These are phyloP conservation scores for Chaitophorus viminalis DNA, from an alignment of 2,888 invertebrate species.

Conservation along the genomic window DNA sequence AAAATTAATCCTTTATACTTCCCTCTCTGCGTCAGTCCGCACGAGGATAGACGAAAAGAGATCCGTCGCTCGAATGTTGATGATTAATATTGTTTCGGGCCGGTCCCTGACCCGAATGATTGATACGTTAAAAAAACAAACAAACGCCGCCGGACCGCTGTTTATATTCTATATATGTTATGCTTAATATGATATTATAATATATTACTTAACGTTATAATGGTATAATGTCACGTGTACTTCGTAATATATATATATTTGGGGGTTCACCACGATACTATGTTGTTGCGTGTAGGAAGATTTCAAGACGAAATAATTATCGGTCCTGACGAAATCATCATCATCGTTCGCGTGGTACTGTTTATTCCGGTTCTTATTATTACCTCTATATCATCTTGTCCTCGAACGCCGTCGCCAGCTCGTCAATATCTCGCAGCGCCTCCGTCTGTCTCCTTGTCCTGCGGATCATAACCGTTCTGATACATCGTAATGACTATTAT, in stretches of 20 bases:
- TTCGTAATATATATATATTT: too few species aligned
- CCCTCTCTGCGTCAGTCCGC: neutral
- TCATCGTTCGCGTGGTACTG: neutral
- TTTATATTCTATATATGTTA: neutral
- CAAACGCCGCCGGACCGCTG: neutral
- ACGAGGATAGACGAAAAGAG: neutral
- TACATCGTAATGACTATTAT: neutral
- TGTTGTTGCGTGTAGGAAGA: neutral
- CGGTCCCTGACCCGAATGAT: neutral
- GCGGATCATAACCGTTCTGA: neutral
- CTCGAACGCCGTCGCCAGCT: neutral
- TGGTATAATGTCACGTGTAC: too few species aligned
- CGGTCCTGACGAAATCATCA: neutral
- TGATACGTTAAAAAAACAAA: slow-evolving; percentile 36
- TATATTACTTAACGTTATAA: neutral
- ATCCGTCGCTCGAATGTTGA: neutral
- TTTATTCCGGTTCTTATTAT: neutral
- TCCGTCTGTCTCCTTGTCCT: neutral
- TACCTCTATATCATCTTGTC: neutral
- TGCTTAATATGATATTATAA: neutral
- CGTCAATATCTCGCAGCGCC: neutral
- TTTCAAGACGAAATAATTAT: neutral
- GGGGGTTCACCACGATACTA: too few species aligned
- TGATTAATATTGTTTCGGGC: neutral
- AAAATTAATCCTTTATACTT: slow-evolving; percentile 14